Base-by-base conservation (phyloP, 1,140 invertebrate species). In the Ptiloglossa arizonensis region DNA sequence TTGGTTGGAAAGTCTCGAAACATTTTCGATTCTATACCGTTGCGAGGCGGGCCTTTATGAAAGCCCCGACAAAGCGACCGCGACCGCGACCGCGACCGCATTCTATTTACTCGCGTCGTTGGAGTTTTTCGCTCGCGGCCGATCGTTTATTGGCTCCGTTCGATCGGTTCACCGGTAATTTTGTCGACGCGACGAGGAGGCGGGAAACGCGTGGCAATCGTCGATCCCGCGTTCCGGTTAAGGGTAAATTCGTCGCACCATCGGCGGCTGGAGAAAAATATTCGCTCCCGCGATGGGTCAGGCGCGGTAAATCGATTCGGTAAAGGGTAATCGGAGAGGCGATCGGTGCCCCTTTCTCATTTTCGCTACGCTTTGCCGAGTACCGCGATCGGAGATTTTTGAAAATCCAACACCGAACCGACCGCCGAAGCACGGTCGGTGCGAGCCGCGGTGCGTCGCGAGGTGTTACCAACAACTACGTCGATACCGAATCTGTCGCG, bases 21-120 rank as follows among this genome's bases (percentile, higher is more conserved):
- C 66, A 69, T 79, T 78, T 73, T 56, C 41, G 50, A 77, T 66
- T 56, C 56, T 59, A 41, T 46, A 5, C 11, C 22, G 63, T 27
- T 11, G 24, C 50, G 15, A 5, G 48, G 24, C n/a, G 22, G n/a
- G 17, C 17, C 57, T 82, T 79, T 73, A 74, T 66, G 52, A 60
- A 70, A 59, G n/a, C 59, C 59, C 38, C 82, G 74, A 74, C 81
- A 80, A 84, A 84, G 76, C 59, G 48, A 56, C n/a, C n/a, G n/a
- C n/a, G n/a, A n/a, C n/a, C n/a, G n/a, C n/a, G n/a, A n/a, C n/a
- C n/a, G n/a, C n/a, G n/a, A n/a, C 82, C 59, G n/a, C 66, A 46
- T 69, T 79, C 68, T 83, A 75, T 84, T 84, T 84, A 84, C 82
- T 35, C 24, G 29, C 9, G 71, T 5, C 32, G 54, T 75, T 66